Evolutionary conservation across 2,113 vertebrate genomes (phyloP).

Genomic region (Opisthocomus hoazin): DNA sequence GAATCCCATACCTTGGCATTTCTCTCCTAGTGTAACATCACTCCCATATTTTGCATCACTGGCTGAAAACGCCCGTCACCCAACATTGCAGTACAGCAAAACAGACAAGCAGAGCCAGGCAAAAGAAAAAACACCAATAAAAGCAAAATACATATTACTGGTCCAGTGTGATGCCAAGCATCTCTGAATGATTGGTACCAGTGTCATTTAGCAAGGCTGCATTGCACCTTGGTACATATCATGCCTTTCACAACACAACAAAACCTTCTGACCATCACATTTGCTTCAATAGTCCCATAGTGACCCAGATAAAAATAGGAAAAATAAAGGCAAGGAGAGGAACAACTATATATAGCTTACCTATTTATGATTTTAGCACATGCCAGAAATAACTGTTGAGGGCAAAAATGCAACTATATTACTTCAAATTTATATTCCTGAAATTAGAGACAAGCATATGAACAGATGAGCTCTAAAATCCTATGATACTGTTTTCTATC

Average conservation of each 20-base stretch:
- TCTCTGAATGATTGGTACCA: not conserved
- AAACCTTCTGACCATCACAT: not conserved
- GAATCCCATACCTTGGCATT: not conserved
- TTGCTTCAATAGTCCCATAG: not conserved
- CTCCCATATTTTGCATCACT: not conserved
- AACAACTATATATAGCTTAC: conserved; percentile 18
- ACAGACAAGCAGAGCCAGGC: not conserved
- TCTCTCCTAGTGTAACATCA: not conserved
- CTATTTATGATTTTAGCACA: conserved; percentile 25
- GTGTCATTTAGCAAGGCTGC: not conserved
- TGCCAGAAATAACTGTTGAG: conserved; percentile 1
- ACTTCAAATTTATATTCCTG: not conserved
- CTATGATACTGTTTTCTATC: not conserved
- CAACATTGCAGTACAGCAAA: not conserved
- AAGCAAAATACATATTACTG: not conserved
- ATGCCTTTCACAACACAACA: not conserved
- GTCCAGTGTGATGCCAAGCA: not conserved
- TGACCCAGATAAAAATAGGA: not conserved
- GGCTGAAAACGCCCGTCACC: not conserved
- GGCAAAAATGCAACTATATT: not conserved
- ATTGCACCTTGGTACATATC: not conserved
- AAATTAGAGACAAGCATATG: not conserved
- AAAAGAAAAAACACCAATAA: not conserved
- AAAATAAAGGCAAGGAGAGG: not conserved
- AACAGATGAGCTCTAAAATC: not conserved